These are phyloP conservation scores for Oenanthe oenanthe DNA, from an alignment of 2,113 vertebrate species.

Conservation along the genomic window DNA sequence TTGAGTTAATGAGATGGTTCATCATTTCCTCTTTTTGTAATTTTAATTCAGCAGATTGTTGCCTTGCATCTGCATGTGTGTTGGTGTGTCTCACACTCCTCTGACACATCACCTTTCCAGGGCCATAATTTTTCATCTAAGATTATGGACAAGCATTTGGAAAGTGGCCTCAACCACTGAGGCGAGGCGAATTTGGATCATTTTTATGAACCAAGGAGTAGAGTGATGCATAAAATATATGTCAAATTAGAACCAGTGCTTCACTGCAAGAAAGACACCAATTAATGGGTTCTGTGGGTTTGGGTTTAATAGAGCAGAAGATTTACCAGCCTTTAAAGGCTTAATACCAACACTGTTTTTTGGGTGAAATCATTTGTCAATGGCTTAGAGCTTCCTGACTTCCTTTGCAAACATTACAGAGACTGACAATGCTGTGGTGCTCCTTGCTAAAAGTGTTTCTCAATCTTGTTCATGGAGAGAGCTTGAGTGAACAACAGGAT, in stretches of 20 bases:
- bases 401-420: slow-evolving; percentile 12
- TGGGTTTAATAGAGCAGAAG: slow-evolving; percentile 76
- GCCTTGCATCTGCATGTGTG: slow-evolving; percentile 13
- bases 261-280: slow-evolving; percentile 69
- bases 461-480: not conserved
- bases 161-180: slow-evolving; percentile 22
- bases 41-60: slow-evolving; percentile 58
- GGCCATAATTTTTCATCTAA: slow-evolving; percentile 63
- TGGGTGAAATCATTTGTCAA: slow-evolving; percentile 62
- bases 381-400: slow-evolving; percentile 34
- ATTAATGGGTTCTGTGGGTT: slow-evolving; percentile 70
- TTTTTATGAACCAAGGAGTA: slow-evolving; percentile 67
- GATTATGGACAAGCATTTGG: slow-evolving; percentile 56
- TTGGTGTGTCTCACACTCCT: not conserved
- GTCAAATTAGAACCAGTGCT: slow-evolving; percentile 69
- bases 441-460: not conserved
- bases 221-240: slow-evolving; percentile 60
- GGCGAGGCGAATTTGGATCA: slow-evolving; percentile 30
- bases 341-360: slow-evolving; percentile 43
- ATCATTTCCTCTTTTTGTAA: slow-evolving; percentile 53
- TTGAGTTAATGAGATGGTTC: slow-evolving; percentile 1
- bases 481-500: not conserved
- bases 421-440: not conserved
- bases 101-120: slow-evolving; percentile 61
- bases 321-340: slow-evolving; percentile 77